Evolutionary conservation across 2,888 invertebrate species (phyloP).

Genomic region (Buathra laborator): DNA sequence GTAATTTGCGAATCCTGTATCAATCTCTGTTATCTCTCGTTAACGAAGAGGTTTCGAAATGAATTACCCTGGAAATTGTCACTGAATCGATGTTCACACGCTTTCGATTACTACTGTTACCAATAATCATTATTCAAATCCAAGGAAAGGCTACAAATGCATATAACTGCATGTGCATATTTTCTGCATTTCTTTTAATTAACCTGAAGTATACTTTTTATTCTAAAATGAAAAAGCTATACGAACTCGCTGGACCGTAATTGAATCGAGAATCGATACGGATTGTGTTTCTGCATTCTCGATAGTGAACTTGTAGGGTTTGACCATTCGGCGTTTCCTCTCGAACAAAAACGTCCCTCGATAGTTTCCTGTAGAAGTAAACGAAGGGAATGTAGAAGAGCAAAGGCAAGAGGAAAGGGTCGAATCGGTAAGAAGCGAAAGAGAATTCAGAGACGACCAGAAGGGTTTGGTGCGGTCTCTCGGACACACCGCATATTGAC

Average conservation of each 20-base stretch:
- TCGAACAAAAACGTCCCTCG: slow-evolving; percentile 35
- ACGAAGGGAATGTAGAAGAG: slow-evolving; percentile 51
- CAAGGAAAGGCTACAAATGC: not conserved
- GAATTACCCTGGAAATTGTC: not conserved
- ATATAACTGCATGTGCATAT: no score
- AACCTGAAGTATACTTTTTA: no score
- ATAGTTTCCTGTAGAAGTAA: slow-evolving; percentile 42
- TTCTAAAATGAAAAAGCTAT: no score
- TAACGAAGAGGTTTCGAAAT: not conserved
- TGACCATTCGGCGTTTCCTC: slow-evolving; percentile 29
- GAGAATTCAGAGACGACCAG: slow-evolving; percentile 60
- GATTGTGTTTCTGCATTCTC: slow-evolving; percentile 32
- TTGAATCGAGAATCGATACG: slow-evolving; percentile 53
- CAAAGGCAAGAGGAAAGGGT: slow-evolving; percentile 63
- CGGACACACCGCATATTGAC: slow-evolving; percentile 72
- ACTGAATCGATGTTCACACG: not conserved
- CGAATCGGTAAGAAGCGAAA: slow-evolving; percentile 72
- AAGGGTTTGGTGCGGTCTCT: slow-evolving; percentile 31
- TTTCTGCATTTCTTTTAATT: no score
- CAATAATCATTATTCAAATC: not conserved
- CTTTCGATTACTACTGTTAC: not conserved
- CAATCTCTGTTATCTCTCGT: slow-evolving; percentile 9
- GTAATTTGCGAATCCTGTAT: not conserved
- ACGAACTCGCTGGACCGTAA: slow-evolving; percentile 16
- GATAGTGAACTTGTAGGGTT: slow-evolving; percentile 9